Conservation (phyloP, 2,113 vertebrate genomes). For the Leptosomus discolor region DNA sequence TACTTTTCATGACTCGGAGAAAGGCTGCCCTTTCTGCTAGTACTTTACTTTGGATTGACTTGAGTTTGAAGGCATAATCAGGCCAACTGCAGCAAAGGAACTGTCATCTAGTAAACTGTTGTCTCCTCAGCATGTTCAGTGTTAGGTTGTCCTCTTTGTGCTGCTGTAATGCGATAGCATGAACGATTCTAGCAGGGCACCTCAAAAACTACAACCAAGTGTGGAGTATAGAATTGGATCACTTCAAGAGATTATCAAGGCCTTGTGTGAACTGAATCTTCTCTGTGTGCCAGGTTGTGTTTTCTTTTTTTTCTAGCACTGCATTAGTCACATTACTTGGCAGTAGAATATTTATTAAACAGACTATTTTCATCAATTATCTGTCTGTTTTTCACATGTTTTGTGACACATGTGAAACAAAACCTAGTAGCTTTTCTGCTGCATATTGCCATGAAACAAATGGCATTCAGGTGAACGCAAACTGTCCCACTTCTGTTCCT, state of each 20-base stretch:
- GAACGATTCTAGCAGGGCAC: background rate
- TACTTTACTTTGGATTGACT: background rate
- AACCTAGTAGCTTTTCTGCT: background rate
- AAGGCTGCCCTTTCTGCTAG: background rate
- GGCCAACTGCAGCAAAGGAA: background rate
- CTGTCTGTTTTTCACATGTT: background rate
- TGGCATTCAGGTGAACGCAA: background rate
- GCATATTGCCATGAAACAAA: background rate
- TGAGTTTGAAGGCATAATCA: background rate
- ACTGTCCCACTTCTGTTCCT: background rate
- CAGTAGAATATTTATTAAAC: background rate
- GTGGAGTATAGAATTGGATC: background rate
- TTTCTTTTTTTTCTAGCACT: background rate
- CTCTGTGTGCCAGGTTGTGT: background rate
- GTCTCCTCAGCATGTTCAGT: background rate
- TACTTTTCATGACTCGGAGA: background rate
- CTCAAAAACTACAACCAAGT: background rate
- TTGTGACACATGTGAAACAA: too few species aligned
- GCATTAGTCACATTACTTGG: background rate
- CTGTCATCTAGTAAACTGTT: background rate
- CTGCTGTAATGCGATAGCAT: background rate
- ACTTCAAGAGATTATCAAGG: background rate
- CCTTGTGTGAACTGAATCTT: background rate
- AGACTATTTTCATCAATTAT: slow-evolving; percentile 14
- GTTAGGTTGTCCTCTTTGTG: background rate